Evolutionary conservation across 2,113 vertebrate genomes (phyloP).

Genomic region (Megatriorchis doriae): DNA sequence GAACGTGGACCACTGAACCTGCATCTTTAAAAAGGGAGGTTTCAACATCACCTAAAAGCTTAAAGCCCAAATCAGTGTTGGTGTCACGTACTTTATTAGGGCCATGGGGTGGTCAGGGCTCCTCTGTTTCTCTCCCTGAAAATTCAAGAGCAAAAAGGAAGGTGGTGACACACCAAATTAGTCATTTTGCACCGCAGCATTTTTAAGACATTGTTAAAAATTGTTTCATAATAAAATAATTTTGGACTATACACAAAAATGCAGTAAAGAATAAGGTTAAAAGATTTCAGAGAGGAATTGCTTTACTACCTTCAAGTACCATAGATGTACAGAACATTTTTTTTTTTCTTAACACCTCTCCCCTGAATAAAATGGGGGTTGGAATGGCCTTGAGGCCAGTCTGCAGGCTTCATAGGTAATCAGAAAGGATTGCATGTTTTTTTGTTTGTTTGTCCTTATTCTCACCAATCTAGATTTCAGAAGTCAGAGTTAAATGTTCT

Average conservation of each 20-base stretch:
- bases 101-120: background rate
- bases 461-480: background rate
- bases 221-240: background rate
- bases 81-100: accelerated
- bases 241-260: background rate
- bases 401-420: background rate
- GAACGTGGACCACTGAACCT: accelerated
- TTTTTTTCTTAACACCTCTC: background rate
- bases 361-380: background rate
- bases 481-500: background rate
- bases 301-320: background rate
- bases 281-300: background rate
- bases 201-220: background rate
- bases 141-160: background rate
- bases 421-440: background rate
- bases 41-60: background rate
- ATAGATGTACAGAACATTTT: accelerated
- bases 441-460: background rate
- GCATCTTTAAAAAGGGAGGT: background rate
- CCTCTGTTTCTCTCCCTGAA: background rate
- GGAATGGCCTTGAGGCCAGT: background rate
- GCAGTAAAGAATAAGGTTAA: background rate
- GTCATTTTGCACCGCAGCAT: background rate
- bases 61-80: background rate
- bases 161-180: background rate